These are phyloP conservation scores for Procambarus virginalis DNA, from an alignment of 1,140 invertebrate species.

Conservation along the genomic window DNA sequence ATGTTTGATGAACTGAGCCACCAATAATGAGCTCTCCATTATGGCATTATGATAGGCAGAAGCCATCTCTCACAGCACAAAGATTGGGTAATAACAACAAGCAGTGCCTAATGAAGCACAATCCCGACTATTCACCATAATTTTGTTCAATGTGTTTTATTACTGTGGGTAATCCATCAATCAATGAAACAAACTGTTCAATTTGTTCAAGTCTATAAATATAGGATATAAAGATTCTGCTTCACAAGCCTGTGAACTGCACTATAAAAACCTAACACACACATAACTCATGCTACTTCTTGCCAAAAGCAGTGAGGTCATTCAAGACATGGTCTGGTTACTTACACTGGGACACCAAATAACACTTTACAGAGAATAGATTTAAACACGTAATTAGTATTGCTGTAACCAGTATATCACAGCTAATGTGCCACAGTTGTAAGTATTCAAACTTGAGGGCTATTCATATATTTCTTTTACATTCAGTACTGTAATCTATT, in stretches of 20 bases:
- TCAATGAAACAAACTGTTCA: neutral
- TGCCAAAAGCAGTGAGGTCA: neutral
- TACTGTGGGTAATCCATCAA: neutral
- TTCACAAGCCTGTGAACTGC: neutral
- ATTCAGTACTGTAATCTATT: neutral
- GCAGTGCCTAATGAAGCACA: neutral
- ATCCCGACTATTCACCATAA: neutral
- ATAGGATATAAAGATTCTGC: neutral
- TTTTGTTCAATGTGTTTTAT: neutral
- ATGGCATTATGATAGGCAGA: neutral
- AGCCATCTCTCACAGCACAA: conserved; percentile 1
- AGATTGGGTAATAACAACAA: neutral
- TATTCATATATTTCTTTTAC: neutral
- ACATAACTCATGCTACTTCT: neutral
- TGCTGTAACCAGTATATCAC: conserved; percentile 21
- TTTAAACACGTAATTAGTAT: neutral
- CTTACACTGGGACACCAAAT: neutral
- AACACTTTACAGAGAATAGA: neutral
- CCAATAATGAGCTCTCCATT: neutral
- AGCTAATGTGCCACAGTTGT: conserved; percentile 19
- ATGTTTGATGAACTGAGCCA: neutral
- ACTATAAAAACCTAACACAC: neutral
- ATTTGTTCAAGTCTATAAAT: neutral
- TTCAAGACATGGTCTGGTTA: neutral
- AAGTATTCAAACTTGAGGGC: neutral